Evolutionary conservation across 1,140 invertebrate species (phyloP), one percentile per base, ranked within the genome.

Genomic region (Drosophila truncata): DNA sequence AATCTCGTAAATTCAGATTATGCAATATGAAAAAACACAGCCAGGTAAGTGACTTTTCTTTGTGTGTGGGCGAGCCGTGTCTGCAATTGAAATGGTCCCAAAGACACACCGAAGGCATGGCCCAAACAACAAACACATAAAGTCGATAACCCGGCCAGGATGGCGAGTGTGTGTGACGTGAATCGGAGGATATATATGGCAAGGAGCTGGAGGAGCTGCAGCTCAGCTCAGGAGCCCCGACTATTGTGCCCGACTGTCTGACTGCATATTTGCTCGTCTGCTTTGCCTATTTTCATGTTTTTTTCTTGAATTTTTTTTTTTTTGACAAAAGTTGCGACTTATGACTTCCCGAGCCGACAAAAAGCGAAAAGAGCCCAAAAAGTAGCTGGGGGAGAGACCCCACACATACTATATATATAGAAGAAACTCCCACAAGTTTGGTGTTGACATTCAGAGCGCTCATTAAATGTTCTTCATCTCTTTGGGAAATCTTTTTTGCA

Each of bases 61-160:
- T 2, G 8, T 13, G 52, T 39, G 69, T 70, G 46, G 37, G 64
- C 31, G 42, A 31, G 18, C 60, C 44, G 31, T 57, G 47, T 61
- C 76, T 79, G 75, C 76, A 79, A 79, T 72, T 79, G 77, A 72
- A 72, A 42, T 71, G 46, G 35, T 35, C 62, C 58, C 74, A 78
- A 78, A 75, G 59, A 62, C 35, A 62, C 33, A 50, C 39, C 60
- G 47, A 79, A 64, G 84, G 71, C 73, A 71, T 54, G 82, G 82
- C 80, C 67, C 67, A 63, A 88, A 88, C 84, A 88, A 88, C 84
- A 88, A 88, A 88, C 84, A 90, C 78, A 78, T 84, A 88, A 88
- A 88, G 85, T 88, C 84, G 84, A 88, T 88, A 88, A 84, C 84
- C 84, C 83, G 81, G 81, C 72, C 70, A 39, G 72, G 52, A 64